Conservation (phyloP, 1,140 invertebrate genomes). For the Pentalonia nigronervosa region DNA sequence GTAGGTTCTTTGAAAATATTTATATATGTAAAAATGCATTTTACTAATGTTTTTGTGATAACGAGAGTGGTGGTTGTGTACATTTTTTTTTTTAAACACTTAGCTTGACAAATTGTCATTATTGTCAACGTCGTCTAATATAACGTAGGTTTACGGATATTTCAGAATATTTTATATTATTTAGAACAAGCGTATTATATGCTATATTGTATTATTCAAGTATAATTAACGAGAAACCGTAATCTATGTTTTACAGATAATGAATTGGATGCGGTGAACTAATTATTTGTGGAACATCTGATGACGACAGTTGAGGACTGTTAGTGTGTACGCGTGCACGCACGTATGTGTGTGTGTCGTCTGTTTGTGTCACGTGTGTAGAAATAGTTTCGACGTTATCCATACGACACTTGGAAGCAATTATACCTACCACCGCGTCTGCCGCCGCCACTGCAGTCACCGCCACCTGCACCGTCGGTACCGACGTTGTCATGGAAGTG, state of each 20-base stretch:
- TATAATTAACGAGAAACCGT: neutral
- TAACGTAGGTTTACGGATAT: neutral
- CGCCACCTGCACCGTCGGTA: no score
- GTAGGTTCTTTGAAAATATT: neutral
- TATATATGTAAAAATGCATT: neutral
- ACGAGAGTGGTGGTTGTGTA: no score
- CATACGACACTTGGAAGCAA: neutral
- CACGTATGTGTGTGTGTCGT: neutral
- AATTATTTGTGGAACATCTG: neutral
- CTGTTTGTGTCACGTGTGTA: neutral
- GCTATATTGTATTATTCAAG: neutral
- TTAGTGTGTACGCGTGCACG: slow-evolving; percentile 1
- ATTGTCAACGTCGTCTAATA: neutral
- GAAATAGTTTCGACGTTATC: neutral
- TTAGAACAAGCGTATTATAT: neutral
- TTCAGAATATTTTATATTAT: neutral
- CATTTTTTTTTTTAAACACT: neutral
- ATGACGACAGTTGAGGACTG: neutral
- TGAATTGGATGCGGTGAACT: neutral
- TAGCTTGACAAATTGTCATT: neutral
- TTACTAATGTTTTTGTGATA: neutral
- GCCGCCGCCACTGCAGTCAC: neutral
- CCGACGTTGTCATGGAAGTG: neutral
- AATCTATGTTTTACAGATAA: neutral
- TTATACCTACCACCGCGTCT: no score